A percentile compares a stretch with the other conserved stretches of the same genome.
These are phyloP conservation scores for Aulostomus chinensis DNA, from an alignment of 2,797 vertebrate genomes.

Conservation along the genomic window DNA sequence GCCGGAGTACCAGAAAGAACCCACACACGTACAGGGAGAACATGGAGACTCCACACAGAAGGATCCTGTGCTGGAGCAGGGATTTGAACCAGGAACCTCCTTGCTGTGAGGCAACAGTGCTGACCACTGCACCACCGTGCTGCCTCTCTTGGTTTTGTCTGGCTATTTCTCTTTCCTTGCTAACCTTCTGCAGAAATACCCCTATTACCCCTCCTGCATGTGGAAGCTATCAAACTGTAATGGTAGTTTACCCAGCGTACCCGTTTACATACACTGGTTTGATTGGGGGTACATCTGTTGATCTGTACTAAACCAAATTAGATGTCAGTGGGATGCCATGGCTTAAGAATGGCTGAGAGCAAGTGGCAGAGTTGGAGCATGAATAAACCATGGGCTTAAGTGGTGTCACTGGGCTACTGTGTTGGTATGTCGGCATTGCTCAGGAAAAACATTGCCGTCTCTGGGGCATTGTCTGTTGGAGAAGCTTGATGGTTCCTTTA, in stretches of 20 bases:
- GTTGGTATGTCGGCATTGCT: constrained; percentile 62
- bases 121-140: too few relatives aligned
- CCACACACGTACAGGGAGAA: too few relatives aligned
- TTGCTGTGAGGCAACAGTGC: too few relatives aligned
- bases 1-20: too few relatives aligned
- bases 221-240: constrained; percentile 1
- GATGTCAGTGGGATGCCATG: constrained; percentile 39
- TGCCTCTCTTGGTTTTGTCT: constrained; percentile 2
- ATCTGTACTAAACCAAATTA: constrained; percentile 39
- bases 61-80: too few relatives aligned
- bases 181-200: background rate
- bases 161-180: background rate
- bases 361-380: constrained; percentile 38
- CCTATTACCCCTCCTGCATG: background rate
- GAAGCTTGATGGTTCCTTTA: constrained; percentile 54
- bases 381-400: constrained; percentile 77
- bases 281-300: constrained; percentile 37
- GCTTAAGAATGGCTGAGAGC: constrained; percentile 45
- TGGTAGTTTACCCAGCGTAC: background rate
- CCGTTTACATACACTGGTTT: constrained; percentile 1
- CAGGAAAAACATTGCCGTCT: constrained; percentile 67
- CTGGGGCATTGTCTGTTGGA: constrained; percentile 61
- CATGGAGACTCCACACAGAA: too few relatives aligned
- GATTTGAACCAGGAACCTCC: too few relatives aligned
- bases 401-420: constrained; percentile 70